These are phyloP conservation scores for Anthoscopus minutus DNA, from an alignment of 2,113 vertebrate genomes.

Conservation along the genomic window DNA sequence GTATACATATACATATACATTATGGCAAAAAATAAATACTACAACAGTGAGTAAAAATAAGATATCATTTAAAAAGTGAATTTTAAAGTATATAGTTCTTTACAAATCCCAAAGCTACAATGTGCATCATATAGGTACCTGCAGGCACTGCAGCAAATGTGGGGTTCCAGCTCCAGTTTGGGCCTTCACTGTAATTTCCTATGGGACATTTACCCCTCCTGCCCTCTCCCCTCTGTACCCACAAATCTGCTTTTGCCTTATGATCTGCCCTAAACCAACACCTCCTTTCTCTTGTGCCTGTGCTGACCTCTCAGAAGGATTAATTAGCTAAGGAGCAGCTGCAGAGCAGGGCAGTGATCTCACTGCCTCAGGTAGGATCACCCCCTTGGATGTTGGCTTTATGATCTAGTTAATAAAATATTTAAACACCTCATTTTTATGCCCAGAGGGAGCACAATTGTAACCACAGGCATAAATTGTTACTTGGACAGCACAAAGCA, in stretches of 20 bases:
- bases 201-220: background rate
- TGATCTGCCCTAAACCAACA: background rate
- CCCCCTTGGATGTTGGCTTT: background rate
- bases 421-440: slow-evolving; percentile 11
- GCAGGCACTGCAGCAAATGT: background rate
- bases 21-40: background rate
- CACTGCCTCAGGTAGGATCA: background rate
- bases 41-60: background rate
- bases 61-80: background rate
- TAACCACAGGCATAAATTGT: background rate
- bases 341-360: background rate
- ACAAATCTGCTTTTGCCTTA: background rate
- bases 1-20: background rate
- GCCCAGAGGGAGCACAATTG: background rate
- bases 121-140: background rate
- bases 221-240: background rate
- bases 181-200: background rate
- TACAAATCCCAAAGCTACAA: background rate
- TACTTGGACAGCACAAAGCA: background rate
- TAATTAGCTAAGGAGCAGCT: background rate
- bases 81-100: background rate
- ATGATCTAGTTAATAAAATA: background rate
- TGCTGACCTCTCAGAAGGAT: background rate
- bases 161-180: background rate
- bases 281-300: background rate